Evolutionary conservation across 1,140 invertebrate genomes (phyloP), one percentile per base, ranked within the genome.

Genomic region (Choristoneura fumiferana): DNA sequence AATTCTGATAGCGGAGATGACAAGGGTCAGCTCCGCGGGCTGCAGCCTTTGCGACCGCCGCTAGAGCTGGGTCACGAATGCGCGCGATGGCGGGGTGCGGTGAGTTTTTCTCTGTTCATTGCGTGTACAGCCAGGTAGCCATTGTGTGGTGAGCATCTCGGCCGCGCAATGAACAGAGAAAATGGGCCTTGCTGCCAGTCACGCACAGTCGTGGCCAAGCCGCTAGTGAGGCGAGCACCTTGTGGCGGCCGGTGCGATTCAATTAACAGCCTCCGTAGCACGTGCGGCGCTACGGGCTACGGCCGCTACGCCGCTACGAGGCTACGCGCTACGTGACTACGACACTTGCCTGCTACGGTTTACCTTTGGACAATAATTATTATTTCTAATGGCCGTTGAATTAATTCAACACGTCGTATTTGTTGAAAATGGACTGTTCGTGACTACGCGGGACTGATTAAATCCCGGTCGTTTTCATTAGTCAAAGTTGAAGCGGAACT

Each of bases 241-340:
- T 78, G 57, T 69, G 65, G 57, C 56, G 58, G 57, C 43, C n/a
- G n/a, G n/a, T 64, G 57, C 68, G 70, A 82, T 67, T 65, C 67
- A 78, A 79, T 81, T 78, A 77, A 74, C 74, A 73, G 65, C 76
- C 80, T 80, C 58, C 73, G 69, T 73, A 71, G 66, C 69, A 57
- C 57, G 65, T 58, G 62, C 38, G 62, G 36, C 55, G n/a, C n/a
- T n/a, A n/a, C n/a, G n/a, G n/a, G n/a, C n/a, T n/a, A n/a, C n/a
- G n/a, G n/a, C n/a, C n/a, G n/a, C n/a, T n/a, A n/a, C n/a, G n/a
- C n/a, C n/a, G n/a, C n/a, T n/a, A n/a, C n/a, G n/a, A n/a, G n/a
- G n/a, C n/a, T n/a, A n/a, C 62, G 60, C 34, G 60, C 58, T 67
- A 71, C 58, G 58, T 35, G 34, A 57, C 59, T 63, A 60, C 60